These are phyloP conservation scores for Gnatocerus cornutus DNA, from an alignment of 2,888 invertebrate species.

Conservation along the genomic window DNA sequence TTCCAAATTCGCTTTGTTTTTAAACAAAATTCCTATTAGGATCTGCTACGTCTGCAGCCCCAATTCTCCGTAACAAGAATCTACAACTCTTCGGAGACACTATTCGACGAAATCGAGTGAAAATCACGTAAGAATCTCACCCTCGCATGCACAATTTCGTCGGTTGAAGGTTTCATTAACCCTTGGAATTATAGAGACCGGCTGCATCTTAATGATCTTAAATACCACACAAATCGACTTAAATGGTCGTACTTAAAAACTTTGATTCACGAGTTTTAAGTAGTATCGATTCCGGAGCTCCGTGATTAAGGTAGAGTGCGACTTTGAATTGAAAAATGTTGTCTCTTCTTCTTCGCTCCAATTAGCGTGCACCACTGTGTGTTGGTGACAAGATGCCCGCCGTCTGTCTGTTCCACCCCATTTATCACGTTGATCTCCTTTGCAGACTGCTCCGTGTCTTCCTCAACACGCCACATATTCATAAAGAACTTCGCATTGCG, in stretches of 20 bases:
- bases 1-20: not conserved
- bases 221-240: constrained; percentile 9
- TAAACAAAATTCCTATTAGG: constrained; percentile 3
- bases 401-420: constrained; percentile 42
- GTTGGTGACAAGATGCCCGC: constrained; percentile 45
- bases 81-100: constrained; percentile 2
- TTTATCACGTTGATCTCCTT: constrained; percentile 44
- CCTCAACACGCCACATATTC: constrained; percentile 45
- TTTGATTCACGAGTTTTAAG: constrained; percentile 4
- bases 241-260: constrained; percentile 10
- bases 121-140: constrained; percentile 20
- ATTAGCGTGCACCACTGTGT: constrained; percentile 45
- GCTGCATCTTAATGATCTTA: constrained; percentile 31
- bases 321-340: no score
- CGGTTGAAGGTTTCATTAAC: constrained; percentile 34
- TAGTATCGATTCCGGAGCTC: constrained; percentile 4
- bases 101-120: constrained; percentile 15
- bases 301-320: not conserved
- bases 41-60: constrained; percentile 18
- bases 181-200: constrained; percentile 28
- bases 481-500: constrained; percentile 57
- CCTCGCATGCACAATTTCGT: constrained; percentile 27
- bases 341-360: constrained; percentile 3
- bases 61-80: not conserved
- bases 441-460: constrained; percentile 28